Evolutionary conservation across 2,797 vertebrate species (phyloP), one percentile per base, ranked within the genome.

Genomic region (Hippopotamyrus pictus): DNA sequence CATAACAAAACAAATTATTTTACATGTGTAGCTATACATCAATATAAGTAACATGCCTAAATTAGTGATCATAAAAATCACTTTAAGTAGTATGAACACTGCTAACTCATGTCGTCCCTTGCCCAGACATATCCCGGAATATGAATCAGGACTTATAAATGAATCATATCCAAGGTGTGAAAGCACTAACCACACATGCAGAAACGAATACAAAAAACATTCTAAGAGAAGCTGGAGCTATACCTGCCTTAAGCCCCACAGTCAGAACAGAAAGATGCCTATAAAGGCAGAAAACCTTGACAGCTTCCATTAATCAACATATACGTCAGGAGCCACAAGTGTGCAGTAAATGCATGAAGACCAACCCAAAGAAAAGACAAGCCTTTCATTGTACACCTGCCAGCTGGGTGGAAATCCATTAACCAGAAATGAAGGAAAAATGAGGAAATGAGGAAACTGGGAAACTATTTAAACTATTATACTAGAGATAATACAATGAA

Each of bases 81-180:
- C 12, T 76, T 25, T 11, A 76, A 41, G 57, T 65, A 44, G 25
- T 14, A 29, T 33, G 7, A 76, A 29, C 11, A 11, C 69, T 33
- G 46, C 11, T 44, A 54, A 53, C 33, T 22, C 9, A 54, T 14
- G 11, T 53, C 83, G 19, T 33, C 82, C 25, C 9, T 62, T 57
- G 53, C 53, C 73, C 79, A 25, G 41, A 89, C 51, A 83, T 54
- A 73, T 89, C 59, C 76, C 51, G 25, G 88, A 87, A 89, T 14
- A 29, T 84, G 87, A 90, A 91, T 90, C 91, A 93, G 86, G 53
- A 92, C 89, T 84, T 79, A 89, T 19, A 1, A 62, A 90, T 90
- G 86, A 90, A 88, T 53, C 25, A 41, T 83, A 88, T 88, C 86
- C 89, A 91, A 88, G 69, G 53, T 25, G 51, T 82, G 88, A 85